A percentile compares a stretch with the other conserved stretches of the same genome.
These are phyloP conservation scores for Scolopax bukidnonensis DNA, from an alignment of 2,797 vertebrate species.

Conservation along the genomic window DNA sequence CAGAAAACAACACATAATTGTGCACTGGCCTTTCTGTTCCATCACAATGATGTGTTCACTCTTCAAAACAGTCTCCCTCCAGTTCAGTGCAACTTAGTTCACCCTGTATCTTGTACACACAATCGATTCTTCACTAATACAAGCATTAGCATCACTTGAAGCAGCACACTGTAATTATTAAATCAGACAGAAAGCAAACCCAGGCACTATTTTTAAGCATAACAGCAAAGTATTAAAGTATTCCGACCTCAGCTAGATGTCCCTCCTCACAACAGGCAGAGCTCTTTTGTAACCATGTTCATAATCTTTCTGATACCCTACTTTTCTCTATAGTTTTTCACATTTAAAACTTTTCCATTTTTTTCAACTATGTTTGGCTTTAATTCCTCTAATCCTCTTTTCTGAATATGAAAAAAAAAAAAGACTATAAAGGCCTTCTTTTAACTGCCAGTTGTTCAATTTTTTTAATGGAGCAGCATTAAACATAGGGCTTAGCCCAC, in stretches of 20 bases:
- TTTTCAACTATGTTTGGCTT: background rate
- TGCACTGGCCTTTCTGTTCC: background rate
- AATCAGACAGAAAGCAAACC: background rate
- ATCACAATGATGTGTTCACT: background rate
- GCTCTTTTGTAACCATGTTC: background rate
- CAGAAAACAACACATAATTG: background rate
- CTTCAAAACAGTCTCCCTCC: background rate
- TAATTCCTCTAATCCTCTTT: background rate
- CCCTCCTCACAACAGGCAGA: background rate
- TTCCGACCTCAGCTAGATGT: background rate
- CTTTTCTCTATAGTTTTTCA: background rate
- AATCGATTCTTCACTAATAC: background rate
- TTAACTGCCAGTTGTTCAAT: background rate
- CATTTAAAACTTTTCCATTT: background rate
- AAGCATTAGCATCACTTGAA: background rate
- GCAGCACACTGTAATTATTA: background rate
- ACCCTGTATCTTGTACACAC: background rate
- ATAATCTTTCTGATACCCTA: background rate
- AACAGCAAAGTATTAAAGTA: background rate
- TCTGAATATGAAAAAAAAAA: slow-evolving; percentile 23
- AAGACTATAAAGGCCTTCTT: background rate
- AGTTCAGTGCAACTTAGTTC: background rate
- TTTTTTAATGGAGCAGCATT: background rate
- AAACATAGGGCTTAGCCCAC: background rate
- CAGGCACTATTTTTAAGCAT: background rate